These are phyloP conservation scores for Galago senegalensis DNA, from an alignment of 2,797 vertebrate species.

Conservation along the genomic window DNA sequence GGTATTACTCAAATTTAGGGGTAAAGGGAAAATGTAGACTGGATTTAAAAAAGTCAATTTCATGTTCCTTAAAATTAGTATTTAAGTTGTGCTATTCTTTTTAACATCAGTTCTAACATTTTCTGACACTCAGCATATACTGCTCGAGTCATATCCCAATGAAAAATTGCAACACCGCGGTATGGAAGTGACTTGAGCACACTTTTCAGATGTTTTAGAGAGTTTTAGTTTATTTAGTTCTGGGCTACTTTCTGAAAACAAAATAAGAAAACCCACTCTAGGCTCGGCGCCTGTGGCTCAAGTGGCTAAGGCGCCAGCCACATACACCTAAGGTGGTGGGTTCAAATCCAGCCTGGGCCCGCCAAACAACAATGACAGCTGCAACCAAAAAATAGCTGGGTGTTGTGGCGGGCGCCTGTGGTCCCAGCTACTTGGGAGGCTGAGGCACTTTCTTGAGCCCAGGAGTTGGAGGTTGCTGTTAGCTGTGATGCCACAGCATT, in stretches of 20 bases:
- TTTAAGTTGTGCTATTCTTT: conserved; percentile 50
- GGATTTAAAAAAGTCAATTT: conserved; percentile 7
- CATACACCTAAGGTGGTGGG: no score
- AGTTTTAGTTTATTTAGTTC: conserved; percentile 16
- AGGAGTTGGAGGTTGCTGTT: no score
- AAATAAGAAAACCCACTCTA: not conserved
- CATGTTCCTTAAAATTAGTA: not conserved
- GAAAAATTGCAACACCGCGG: not conserved
- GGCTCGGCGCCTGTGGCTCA: no score
- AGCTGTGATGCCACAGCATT: no score
- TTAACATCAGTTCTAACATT: not conserved
- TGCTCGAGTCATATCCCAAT: not conserved
- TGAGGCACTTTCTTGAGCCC: no score
- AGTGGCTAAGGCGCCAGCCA: no score
- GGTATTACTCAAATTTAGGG: not conserved
- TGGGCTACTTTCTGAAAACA: not conserved
- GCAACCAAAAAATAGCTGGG: no score
- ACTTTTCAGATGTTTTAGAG: not conserved
- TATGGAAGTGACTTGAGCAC: not conserved
- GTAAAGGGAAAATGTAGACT: not conserved
- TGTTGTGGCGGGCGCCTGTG: no score
- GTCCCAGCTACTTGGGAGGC: no score
- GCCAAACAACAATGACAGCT: no score
- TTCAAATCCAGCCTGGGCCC: no score
- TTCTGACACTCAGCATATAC: not conserved